phyloP scores from a whole-genome alignment of 1,140 invertebrate genomes.

The Drosophila rufa region DNA sequence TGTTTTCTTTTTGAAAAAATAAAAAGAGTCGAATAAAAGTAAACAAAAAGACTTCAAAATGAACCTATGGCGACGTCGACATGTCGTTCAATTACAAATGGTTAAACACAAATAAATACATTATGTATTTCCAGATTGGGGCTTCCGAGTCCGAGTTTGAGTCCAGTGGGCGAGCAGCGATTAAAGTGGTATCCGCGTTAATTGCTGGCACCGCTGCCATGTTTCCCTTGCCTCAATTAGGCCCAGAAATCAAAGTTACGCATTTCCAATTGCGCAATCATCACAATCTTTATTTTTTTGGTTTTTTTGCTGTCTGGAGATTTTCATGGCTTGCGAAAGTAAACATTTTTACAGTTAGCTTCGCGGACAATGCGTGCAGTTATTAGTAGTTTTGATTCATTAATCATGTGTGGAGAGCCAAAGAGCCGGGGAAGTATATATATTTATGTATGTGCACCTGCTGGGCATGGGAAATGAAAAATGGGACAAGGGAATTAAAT shows the following conservation, averaged over 20 bases:
- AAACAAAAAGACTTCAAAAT: conserved; percentile 46
- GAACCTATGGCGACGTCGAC: conserved; percentile 29
- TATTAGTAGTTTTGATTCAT: conserved; percentile 64
- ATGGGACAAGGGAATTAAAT: conserved; percentile 23
- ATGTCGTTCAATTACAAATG: conserved; percentile 47
- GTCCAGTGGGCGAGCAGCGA: conserved; percentile 35
- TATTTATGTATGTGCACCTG: conserved; percentile 42
- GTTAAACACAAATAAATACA: conserved; percentile 56
- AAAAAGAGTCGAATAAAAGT: conserved; percentile 14
- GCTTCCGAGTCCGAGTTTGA: conserved; percentile 30
- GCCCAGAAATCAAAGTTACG: conserved; percentile 68
- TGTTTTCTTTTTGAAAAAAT: conserved; percentile 61
- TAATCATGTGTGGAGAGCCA: conserved; percentile 59
- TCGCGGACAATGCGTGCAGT: conserved; percentile 60
- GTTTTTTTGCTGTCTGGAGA: conserved; percentile 35
- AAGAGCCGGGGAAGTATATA: conserved; percentile 11
- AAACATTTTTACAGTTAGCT: conserved; percentile 64
- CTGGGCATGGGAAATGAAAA: conserved; percentile 49
- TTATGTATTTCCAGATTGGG: conserved; percentile 45
- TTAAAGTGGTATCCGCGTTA: conserved; percentile 44
- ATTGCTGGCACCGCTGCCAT: conserved; percentile 48
- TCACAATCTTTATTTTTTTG: conserved; percentile 26
- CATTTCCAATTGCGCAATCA: conserved; percentile 73
- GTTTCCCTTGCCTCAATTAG: conserved; percentile 58
- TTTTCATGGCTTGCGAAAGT: conserved; percentile 76